phyloP scores from a whole-genome alignment of 2,113 vertebrate genomes.

The Mesembrinibis cayennensis region DNA sequence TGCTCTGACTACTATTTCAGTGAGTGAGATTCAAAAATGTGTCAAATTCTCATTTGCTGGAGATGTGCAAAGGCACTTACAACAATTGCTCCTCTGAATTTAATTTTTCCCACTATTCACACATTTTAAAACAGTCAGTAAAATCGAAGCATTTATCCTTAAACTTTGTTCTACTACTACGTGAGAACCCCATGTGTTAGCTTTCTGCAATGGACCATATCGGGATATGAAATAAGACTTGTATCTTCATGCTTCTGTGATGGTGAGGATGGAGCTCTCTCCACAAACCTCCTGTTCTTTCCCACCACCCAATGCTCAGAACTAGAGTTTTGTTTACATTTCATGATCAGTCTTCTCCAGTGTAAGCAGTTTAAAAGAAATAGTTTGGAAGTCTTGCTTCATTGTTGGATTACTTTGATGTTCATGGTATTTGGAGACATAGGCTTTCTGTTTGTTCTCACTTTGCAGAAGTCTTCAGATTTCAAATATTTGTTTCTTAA shows the following conservation, averaged over 20 bases:
- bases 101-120: background rate
- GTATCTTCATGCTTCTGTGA: background rate
- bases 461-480: background rate
- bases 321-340: background rate
- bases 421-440: background rate
- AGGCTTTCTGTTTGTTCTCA: background rate
- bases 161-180: background rate
- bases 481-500: background rate
- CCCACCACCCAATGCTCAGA: background rate
- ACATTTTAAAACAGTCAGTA: background rate
- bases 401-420: background rate
- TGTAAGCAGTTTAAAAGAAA: background rate
- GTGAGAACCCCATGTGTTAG: background rate
- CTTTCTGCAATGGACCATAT: background rate
- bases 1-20: background rate
- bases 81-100: background rate
- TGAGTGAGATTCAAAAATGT: fast-evolving
- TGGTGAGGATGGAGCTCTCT: background rate
- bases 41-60: background rate
- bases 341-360: background rate
- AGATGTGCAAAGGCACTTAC: background rate
- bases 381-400: background rate
- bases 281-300: background rate
- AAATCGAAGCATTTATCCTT: background rate
- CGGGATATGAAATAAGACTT: fast-evolving